Conservation (phyloP, 2,113 vertebrate genomes). For the Xenopus tropicalis region DNA sequence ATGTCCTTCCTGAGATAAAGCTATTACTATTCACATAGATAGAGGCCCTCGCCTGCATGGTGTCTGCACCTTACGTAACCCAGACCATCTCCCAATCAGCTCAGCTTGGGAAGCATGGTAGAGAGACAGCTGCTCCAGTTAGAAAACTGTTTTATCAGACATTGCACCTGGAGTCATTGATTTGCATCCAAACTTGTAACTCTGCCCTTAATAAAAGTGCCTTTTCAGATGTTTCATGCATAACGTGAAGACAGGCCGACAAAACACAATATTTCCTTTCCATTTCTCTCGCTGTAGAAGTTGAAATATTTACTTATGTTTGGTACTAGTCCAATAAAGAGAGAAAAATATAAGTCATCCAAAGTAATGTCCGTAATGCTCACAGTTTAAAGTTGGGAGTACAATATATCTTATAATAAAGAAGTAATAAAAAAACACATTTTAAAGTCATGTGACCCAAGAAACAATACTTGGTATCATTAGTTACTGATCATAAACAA, state of each 20-base stretch:
- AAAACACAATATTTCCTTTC: background rate
- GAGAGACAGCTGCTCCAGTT: slow-evolving; percentile 53
- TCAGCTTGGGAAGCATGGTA: slow-evolving; percentile 51
- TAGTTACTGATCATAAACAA: no score
- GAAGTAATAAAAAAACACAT: no score
- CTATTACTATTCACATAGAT: background rate
- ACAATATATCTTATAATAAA: no score
- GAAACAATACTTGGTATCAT: no score
- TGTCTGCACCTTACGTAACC: slow-evolving; percentile 43
- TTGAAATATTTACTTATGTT: no score
- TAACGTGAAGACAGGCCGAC: background rate
- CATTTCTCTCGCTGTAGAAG: no score
- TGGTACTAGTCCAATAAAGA: no score
- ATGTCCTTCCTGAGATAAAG: background rate
- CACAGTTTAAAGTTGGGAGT: no score
- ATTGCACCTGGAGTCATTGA: slow-evolving; percentile 49
- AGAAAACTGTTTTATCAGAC: slow-evolving; percentile 50
- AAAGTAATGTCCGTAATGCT: no score
- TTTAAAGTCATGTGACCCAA: no score
- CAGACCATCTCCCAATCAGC: slow-evolving; percentile 47
- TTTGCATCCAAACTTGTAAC: slow-evolving; percentile 44
- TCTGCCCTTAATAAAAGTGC: slow-evolving; percentile 30
- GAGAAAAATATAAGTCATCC: no score
- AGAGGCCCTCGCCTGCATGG: slow-evolving; percentile 13
- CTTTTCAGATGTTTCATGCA: background rate